These are phyloP conservation scores for Xerus rutilus DNA, from an alignment of 2,797 vertebrate genomes.

Conservation along the genomic window DNA sequence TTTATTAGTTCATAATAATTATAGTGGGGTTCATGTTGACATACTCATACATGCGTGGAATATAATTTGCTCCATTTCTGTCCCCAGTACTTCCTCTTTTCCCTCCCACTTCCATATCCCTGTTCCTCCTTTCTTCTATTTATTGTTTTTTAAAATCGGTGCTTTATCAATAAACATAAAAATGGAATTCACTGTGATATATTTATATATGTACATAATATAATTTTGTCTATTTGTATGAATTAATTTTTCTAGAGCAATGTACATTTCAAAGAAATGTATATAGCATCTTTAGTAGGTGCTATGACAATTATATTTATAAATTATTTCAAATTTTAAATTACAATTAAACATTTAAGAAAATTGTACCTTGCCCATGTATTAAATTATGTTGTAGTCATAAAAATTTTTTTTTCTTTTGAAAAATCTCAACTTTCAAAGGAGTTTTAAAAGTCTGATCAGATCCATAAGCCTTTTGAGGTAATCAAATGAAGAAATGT, in stretches of 20 bases:
- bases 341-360: constrained; percentile 21
- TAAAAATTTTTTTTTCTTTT: not conserved
- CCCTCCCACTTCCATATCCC: too few species aligned
- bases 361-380: not conserved
- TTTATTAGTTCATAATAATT: too few species aligned
- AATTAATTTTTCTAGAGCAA: not conserved
- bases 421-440: not conserved
- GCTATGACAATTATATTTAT: not conserved
- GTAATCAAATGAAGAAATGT: constrained; percentile 43
- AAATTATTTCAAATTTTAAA: constrained; percentile 46
- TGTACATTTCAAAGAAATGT: not conserved
- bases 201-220: too few species aligned
- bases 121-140: too few species aligned
- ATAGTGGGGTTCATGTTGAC: too few species aligned
- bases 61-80: too few species aligned
- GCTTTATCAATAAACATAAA: too few species aligned
- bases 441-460: constrained; percentile 5
- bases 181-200: too few species aligned
- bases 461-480: not conserved
- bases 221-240: not conserved
- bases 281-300: not conserved
- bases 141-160: too few species aligned
- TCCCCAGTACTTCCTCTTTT: too few species aligned
- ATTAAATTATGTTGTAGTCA: constrained; percentile 60
- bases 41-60: too few species aligned